Percentiles rank a stretch among this genome's conserved stretches.
phyloP scores from a whole-genome alignment of 2,797 vertebrate species.

The Thamnophis elegans region DNA sequence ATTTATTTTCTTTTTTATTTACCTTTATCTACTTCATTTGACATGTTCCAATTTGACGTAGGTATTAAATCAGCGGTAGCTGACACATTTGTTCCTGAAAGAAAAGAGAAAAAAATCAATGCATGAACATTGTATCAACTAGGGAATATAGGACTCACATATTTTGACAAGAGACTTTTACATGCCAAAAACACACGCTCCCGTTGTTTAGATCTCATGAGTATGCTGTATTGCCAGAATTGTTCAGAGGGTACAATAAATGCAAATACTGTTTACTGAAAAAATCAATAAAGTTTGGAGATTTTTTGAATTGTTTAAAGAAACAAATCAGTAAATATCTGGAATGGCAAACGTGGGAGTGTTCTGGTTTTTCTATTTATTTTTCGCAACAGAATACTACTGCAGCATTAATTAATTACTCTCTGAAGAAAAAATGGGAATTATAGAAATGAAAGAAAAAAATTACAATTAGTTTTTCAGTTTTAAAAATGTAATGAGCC shows the following conservation, averaged over 20 bases:
- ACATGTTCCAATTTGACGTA: conserved; percentile 85
- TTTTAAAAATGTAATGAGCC: not conserved
- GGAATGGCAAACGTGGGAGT: accelerated
- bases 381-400: not conserved
- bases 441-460: not conserved
- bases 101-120: conserved; percentile 51
- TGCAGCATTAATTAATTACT: not conserved
- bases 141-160: conserved; percentile 9
- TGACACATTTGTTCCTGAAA: conserved; percentile 82
- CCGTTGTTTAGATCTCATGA: not conserved
- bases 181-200: not conserved
- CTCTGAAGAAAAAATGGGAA: not conserved
- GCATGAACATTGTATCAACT: not conserved
- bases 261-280: not conserved
- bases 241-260: not conserved
- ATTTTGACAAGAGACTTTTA: conserved; percentile 19
- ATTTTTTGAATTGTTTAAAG: not conserved
- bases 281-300: not conserved
- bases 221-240: not conserved
- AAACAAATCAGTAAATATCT: not conserved
- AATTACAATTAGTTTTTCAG: not conserved
- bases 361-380: not conserved
- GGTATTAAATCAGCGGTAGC: conserved; percentile 81
- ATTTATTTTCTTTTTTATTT: not conserved
- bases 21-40: conserved; percentile 87